Evolutionary conservation across 2,113 vertebrate species (phyloP).

Genomic region (Chiloscyllium plagiosum): DNA sequence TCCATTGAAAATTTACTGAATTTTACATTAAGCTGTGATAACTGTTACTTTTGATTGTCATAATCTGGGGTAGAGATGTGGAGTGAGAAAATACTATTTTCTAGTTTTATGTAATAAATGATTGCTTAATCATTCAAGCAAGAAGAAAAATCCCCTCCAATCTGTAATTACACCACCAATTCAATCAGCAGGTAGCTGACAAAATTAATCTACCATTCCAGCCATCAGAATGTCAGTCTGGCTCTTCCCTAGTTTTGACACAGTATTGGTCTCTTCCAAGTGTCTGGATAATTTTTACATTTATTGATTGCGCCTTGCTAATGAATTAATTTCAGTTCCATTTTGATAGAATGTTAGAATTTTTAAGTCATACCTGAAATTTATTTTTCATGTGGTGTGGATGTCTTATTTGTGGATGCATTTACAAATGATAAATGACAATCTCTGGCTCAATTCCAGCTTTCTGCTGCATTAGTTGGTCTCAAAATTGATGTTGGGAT

Average conservation of each 20-base stretch:
- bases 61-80: not conserved
- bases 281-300: not conserved
- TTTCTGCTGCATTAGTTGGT: not conserved
- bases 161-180: not conserved
- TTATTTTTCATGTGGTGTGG: too few species aligned
- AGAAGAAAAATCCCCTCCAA: not conserved
- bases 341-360: not conserved
- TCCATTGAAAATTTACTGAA: not conserved
- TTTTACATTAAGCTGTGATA: not conserved
- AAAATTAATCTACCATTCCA: not conserved
- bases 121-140: not conserved
- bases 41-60: not conserved
- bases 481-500: not conserved
- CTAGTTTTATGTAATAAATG: not conserved
- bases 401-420: not conserved
- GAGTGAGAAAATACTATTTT: not conserved
- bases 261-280: not conserved
- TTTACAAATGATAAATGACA: not conserved
- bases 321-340: not conserved
- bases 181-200: not conserved
- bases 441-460: not conserved
- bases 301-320: not conserved
- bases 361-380: not conserved
- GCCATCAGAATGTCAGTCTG: not conserved
- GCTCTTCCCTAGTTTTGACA: not conserved